Evolutionary conservation across 2,888 invertebrate species (phyloP), one percentile per base, ranked within the genome.

Genomic region (Trimorus sp.): DNA sequence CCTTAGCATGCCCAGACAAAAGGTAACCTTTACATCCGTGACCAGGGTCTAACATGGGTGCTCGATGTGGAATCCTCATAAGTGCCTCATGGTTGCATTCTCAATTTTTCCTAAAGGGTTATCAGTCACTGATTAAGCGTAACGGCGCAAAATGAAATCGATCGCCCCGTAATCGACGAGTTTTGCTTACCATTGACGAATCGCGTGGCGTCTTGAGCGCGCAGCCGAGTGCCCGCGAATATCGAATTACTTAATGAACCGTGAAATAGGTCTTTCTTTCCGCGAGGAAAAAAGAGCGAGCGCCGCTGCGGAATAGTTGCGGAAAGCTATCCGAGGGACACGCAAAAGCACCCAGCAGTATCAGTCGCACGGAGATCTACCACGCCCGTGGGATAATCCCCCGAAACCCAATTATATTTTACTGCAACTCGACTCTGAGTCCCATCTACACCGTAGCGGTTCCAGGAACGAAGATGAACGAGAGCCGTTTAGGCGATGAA

Each of bases 361-460:
- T 83, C 80, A 83, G 82, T 83, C 91, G 88, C 91, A 90, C 90
- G 91, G 89, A 90, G 90, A 90, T 91, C 89, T 90, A 89, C 89
- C 88, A 88, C 89, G 88, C 88, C 89, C 89, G 89, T 89, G 88
- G 90, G 91, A 91, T 91, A 91, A 91, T 91, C 91, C 91, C 77
- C 88, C 87, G 88, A 91, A 91, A 91, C 90, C 90, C 90, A 91
- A 91, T 91, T 91, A 91, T 91, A 91, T 91, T 91, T 91, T 89
- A 90, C 91, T 90, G 90, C 91, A 89, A 91, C 89, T 91, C 90
- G 88, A 89, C 90, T 90, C 88, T 89, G 90, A 90, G 90, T 91
- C 90, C 88, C 89, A 89, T 89, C 88, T 87, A 84, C 83, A 84
- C 86, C 84, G 85, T 83, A 81, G 82, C 83, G 75, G 71, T 76